Conservation (phyloP, 2,113 vertebrate genomes). For the Eptesicus fuscus region DNA sequence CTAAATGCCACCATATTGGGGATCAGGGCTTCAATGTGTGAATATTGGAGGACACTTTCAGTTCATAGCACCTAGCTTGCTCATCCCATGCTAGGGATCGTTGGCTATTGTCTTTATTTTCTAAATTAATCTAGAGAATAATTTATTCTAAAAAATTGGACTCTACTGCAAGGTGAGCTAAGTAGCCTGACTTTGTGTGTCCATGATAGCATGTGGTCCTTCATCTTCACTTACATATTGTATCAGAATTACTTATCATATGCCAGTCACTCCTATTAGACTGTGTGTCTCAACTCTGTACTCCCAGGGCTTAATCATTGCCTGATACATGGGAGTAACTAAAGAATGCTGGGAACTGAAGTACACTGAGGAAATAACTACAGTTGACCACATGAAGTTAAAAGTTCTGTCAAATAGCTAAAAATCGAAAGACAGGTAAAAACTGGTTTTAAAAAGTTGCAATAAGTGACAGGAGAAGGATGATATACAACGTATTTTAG, state of each 20-base stretch:
- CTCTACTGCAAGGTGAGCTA: neutral
- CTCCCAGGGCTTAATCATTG: neutral
- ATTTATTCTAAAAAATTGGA: constrained; percentile 14
- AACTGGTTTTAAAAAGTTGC: neutral
- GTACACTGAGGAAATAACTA: neutral
- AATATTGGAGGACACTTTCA: neutral
- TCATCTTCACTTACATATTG: neutral
- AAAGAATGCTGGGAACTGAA: neutral
- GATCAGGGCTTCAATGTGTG: neutral
- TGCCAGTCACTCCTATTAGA: neutral
- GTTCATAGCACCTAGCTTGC: neutral
- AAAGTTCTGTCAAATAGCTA: neutral
- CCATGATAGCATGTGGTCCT: neutral
- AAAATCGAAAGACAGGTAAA: neutral
- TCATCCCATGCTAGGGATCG: neutral
- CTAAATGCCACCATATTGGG: too few species aligned
- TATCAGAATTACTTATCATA: neutral
- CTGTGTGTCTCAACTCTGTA: neutral
- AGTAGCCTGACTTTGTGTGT: neutral
- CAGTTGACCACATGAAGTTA: neutral
- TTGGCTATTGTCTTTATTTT: neutral
- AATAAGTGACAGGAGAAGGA: neutral
- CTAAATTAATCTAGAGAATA: neutral
- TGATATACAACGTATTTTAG: neutral
- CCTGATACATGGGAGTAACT: neutral